Conservation (phyloP, 2,797 vertebrate genomes). For the Petrocephalus schoutedeni region DNA sequence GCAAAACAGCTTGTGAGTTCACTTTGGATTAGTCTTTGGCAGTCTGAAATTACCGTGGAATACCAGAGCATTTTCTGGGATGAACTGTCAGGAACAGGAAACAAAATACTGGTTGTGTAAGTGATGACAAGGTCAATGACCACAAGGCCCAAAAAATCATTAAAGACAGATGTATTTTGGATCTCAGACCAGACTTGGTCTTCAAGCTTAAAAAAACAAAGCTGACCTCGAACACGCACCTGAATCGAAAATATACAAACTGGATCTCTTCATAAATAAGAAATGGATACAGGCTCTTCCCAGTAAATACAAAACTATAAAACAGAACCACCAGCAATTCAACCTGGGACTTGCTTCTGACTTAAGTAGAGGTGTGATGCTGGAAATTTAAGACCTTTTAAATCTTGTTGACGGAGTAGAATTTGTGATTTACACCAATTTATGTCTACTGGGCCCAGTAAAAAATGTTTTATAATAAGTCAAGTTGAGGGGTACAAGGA, state of each 20-base stretch:
- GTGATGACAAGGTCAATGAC: background rate
- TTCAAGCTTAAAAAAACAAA: background rate
- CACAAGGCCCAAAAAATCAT: background rate
- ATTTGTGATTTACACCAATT: background rate
- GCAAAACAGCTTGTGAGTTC: background rate
- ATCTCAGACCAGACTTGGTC: too few species aligned
- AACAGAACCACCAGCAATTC: background rate
- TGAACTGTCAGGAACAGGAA: background rate
- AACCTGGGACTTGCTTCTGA: background rate
- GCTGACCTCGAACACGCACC: background rate
- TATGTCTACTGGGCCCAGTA: background rate
- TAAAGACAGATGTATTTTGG: background rate
- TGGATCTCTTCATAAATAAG: background rate
- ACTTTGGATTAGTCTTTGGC: background rate
- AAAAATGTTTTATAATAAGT: background rate
- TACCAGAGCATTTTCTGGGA: background rate
- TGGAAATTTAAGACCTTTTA: background rate
- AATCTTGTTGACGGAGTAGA: background rate
- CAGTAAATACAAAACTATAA: background rate
- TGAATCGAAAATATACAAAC: background rate
- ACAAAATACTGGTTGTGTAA: background rate
- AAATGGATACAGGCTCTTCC: background rate
- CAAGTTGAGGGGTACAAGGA: background rate
- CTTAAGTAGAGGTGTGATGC: background rate
- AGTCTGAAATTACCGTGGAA: background rate